Percentiles rank a stretch among this genome's conserved stretches.
Conservation (phyloP, 2,888 invertebrate species). For the Volucella bombylans region DNA sequence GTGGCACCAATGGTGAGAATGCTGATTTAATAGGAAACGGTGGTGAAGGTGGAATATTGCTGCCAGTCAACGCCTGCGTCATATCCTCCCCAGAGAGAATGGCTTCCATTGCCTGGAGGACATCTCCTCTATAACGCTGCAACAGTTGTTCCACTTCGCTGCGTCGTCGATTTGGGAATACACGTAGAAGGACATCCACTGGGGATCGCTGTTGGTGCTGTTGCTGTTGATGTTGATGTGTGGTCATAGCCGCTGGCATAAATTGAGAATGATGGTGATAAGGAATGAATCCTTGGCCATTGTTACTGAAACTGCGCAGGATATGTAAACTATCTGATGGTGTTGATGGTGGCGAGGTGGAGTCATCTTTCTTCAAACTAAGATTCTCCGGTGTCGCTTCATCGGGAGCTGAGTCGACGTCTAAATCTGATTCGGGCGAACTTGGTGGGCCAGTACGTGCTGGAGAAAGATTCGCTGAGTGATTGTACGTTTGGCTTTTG, state of each 20-base stretch:
- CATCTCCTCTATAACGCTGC: constrained; percentile 93
- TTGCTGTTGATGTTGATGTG: constrained; percentile 79
- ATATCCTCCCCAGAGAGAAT: constrained; percentile 87
- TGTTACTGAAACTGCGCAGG: constrained; percentile 79
- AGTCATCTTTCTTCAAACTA: constrained; percentile 87
- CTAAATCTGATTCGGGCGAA: constrained; percentile 82
- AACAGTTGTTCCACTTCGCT: constrained; percentile 93
- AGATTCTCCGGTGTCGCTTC: constrained; percentile 90
- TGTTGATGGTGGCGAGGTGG: constrained; percentile 82
- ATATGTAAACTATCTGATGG: constrained; percentile 81
- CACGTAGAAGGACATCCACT: constrained; percentile 92
- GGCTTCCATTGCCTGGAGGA: constrained; percentile 95
- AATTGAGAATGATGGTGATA: constrained; percentile 82
- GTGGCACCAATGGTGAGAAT: constrained; percentile 88
- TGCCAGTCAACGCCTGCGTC: constrained; percentile 77
- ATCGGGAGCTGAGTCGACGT: constrained; percentile 83
- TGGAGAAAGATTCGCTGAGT: constrained; percentile 81
- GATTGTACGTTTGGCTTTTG: constrained; percentile 78
- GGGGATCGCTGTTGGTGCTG: constrained; percentile 86
- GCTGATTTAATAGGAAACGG: constrained; percentile 85
- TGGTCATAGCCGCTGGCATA: constrained; percentile 78
- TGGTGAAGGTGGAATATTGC: constrained; percentile 80
- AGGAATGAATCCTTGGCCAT: constrained; percentile 82
- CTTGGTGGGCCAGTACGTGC: constrained; percentile 82
- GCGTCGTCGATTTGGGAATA: constrained; percentile 93